Conservation (phyloP, 1,140 invertebrate genomes). For the Achatina immaculata region DNA sequence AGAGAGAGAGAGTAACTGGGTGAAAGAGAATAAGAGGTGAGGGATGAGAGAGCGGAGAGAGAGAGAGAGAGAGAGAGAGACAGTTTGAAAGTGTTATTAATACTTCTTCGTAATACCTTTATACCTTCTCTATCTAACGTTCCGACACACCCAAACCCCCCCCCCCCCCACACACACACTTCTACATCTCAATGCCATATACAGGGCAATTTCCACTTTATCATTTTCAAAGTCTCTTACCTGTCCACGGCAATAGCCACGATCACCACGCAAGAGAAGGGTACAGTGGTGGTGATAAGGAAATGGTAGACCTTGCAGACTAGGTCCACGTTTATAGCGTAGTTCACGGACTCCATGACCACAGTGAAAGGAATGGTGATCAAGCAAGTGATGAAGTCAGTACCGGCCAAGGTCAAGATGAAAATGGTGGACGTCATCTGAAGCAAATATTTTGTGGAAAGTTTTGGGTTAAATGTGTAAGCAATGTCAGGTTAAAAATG, state of each 20-base stretch:
- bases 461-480: too few relatives aligned
- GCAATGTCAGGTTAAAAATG: too few relatives aligned
- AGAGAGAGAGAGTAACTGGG: too few relatives aligned
- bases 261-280: conserved; percentile 62
- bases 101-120: too few relatives aligned
- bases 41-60: too few relatives aligned
- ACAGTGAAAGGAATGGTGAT: conserved; percentile 59
- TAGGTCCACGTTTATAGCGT: conserved; percentile 39
- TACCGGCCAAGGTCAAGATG: conserved; percentile 57
- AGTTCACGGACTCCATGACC: conserved; percentile 47
- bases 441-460: too few relatives aligned
- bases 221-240: neutral
- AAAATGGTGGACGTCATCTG: conserved; percentile 56
- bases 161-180: too few relatives aligned
- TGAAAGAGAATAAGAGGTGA: too few relatives aligned
- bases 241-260: conserved; percentile 60
- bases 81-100: too few relatives aligned
- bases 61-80: too few relatives aligned
- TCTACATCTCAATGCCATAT: neutral
- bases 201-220: neutral
- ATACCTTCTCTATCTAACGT: too few relatives aligned
- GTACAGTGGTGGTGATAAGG: conserved; percentile 59
- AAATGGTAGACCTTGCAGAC: conserved; percentile 63
- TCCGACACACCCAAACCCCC: too few relatives aligned
- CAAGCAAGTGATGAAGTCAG: conserved; percentile 56